A percentile compares a stretch with the other conserved stretches of the same genome.
These are phyloP conservation scores for Synergus gifuensis DNA, from an alignment of 2,888 invertebrate species.

Conservation along the genomic window DNA sequence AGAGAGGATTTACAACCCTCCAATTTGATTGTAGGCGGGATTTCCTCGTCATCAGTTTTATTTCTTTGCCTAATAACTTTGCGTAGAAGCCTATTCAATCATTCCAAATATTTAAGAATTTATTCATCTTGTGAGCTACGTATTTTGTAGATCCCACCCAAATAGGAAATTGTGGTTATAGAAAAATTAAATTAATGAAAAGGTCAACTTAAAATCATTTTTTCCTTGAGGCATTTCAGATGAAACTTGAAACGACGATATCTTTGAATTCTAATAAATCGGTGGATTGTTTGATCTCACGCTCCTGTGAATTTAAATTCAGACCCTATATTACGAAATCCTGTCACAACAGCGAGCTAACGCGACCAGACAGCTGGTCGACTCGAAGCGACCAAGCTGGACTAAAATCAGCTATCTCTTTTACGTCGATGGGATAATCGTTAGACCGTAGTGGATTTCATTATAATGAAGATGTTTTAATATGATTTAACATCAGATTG, in stretches of 20 bases:
- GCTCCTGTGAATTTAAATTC: slow-evolving; percentile 60
- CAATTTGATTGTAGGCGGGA: no score
- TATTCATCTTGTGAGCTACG: no score
- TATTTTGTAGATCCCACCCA: no score
- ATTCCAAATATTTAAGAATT: no score
- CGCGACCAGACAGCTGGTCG: slow-evolving; percentile 59
- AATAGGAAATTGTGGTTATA: no score
- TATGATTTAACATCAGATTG: slow-evolving; percentile 49
- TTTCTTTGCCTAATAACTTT: no score
- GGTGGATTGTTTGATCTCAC: slow-evolving; percentile 62
- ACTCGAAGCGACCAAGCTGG: slow-evolving; percentile 52
- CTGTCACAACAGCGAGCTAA: slow-evolving; percentile 65
- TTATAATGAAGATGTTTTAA: slow-evolving; percentile 53
- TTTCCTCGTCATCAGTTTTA: no score
- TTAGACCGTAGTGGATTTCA: slow-evolving; percentile 52
- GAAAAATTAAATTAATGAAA: not conserved
- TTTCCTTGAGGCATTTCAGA: slow-evolving; percentile 18
- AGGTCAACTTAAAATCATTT: slow-evolving; percentile 7
- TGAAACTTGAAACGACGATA: slow-evolving; percentile 53
- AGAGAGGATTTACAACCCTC: not conserved
- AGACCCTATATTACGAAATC: slow-evolving; percentile 64
- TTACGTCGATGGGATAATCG: slow-evolving; percentile 44
- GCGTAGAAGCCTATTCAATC: no score
- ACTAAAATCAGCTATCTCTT: slow-evolving; percentile 48
- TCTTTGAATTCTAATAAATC: slow-evolving; percentile 53